Evolutionary conservation across 2,113 vertebrate species (phyloP), one percentile per base, ranked within the genome.

Genomic region (Misgurnus anguillicaudatus): DNA sequence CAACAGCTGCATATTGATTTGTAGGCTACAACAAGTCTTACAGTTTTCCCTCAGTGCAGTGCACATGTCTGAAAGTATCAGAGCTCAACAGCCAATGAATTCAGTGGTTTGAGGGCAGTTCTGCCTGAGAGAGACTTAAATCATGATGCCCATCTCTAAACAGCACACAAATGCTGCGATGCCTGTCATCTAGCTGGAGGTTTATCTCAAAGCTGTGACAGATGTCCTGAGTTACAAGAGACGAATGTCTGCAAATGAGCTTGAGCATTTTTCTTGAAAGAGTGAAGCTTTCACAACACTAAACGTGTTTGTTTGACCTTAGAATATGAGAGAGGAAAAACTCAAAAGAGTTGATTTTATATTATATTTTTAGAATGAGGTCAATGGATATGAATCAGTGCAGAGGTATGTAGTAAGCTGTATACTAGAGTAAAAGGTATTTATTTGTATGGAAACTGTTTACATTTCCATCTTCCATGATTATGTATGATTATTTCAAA

Each of bases 221-320:
- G 79, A 85, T 83, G 79, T 82, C 65, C 77, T 74, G 65, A 31
- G 70, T 60, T 53, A 67, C 79, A 66, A 75, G 51, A 78, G 80
- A 75, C 9, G 58, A 38, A 65, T 69, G 57, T 80, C 62, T 57
- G 60, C 9, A 72, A 73, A 63, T 45, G 19, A 73, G 45, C 42
- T 17, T 39, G 45, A 57, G 17, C 6, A 31, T 42, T 48, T 62
- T n/a, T 21, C 57, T 51, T 71, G 31, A 38, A 6, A 70, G 14
- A 38, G 17, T 19, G 21, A 16, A 72, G 19, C 48, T 21, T 72
- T 48, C 39, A 63, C 61, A 79, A 66, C 61, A 51, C 63, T 41
- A 67, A 14, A 65, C 41, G 17, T 42, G 53, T 75, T 69, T 64
- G 63, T 61, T 39, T 9, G 38, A 79, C 31, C 36, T 53, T 4